A percentile compares a stretch with the other conserved stretches of the same genome.
Evolutionary conservation across 2,888 invertebrate genomes (phyloP).

Genomic region (Spicauda simplicius): DNA sequence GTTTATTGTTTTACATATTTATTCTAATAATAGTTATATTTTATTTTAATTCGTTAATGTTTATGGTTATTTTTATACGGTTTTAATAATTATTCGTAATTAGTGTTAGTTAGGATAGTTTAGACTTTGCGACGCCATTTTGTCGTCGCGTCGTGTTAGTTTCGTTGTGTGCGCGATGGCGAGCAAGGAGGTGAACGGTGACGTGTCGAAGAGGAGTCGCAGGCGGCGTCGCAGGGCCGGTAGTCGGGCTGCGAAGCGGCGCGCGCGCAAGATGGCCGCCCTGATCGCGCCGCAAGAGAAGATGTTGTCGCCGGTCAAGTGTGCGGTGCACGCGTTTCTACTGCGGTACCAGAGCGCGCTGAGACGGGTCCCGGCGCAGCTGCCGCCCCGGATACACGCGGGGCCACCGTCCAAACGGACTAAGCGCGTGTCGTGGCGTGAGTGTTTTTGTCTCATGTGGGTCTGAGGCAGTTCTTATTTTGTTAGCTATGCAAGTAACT

Average conservation of each 20-base stretch:
- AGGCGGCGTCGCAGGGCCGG: slow-evolving; percentile 63
- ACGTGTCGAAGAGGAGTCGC: slow-evolving; percentile 58
- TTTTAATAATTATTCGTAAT: slow-evolving; percentile 33
- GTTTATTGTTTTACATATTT: slow-evolving; percentile 30
- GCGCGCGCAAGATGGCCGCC: slow-evolving; percentile 55
- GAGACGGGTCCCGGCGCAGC: slow-evolving; percentile 67
- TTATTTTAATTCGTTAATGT: slow-evolving; percentile 48
- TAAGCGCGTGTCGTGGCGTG: slow-evolving; percentile 82
- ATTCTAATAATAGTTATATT: slow-evolving; percentile 38
- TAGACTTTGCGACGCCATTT: slow-evolving; percentile 67
- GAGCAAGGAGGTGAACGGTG: slow-evolving; percentile 60
- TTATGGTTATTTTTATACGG: slow-evolving; percentile 39
- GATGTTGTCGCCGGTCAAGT: slow-evolving; percentile 61
- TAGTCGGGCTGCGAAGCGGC: slow-evolving; percentile 59
- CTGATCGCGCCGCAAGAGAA: slow-evolving; percentile 41
- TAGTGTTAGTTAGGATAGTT: slow-evolving; percentile 45
- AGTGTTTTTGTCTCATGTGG: slow-evolving; percentile 49
- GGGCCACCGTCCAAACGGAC: slow-evolving; percentile 71
- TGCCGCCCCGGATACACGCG: slow-evolving; percentile 71
- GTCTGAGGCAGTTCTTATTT: not conserved
- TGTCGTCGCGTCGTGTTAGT: slow-evolving; percentile 47
- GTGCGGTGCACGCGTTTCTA: slow-evolving; percentile 74
- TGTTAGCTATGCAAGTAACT: too few species aligned
- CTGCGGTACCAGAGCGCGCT: slow-evolving; percentile 72
- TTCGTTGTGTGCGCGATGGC: slow-evolving; percentile 53